phyloP scores from a whole-genome alignment of 1,140 invertebrate species.

The Bombus vancouverensis region DNA sequence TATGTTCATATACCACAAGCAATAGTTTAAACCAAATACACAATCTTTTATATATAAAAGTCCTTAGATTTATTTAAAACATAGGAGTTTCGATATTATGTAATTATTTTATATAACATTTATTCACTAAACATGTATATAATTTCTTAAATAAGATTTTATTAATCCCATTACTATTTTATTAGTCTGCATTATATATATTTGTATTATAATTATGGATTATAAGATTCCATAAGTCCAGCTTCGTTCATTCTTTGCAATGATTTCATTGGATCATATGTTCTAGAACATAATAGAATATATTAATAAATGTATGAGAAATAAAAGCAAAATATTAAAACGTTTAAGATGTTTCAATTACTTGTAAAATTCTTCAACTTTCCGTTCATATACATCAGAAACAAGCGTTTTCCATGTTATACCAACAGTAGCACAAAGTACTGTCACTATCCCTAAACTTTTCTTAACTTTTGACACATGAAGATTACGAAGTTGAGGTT shows the following conservation, averaged over 20 bases:
- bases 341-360: constrained; percentile 65
- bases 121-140: constrained; percentile 47
- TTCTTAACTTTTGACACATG: constrained; percentile 73
- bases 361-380: constrained; percentile 83
- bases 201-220: background rate
- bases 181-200: constrained; percentile 41
- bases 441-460: constrained; percentile 69
- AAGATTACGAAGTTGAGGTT: constrained; percentile 81
- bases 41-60: constrained; percentile 14
- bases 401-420: constrained; percentile 71
- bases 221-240: constrained; percentile 79
- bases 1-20: background rate
- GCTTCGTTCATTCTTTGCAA: constrained; percentile 80
- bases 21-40: background rate
- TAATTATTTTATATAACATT: constrained; percentile 38
- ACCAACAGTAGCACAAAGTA: constrained; percentile 53
- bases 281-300: constrained; percentile 76
- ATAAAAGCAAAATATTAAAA: constrained; percentile 1
- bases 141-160: constrained; percentile 34
- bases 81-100: constrained; percentile 22
- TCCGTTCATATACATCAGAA: constrained; percentile 76
- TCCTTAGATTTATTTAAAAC: constrained; percentile 15
- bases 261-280: constrained; percentile 79
- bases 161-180: constrained; percentile 40
- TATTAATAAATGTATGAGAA: background rate